Percentiles rank a stretch among this genome's conserved stretches.
Conservation (phyloP, 2,797 vertebrate genomes). For the Botia kubotai region DNA sequence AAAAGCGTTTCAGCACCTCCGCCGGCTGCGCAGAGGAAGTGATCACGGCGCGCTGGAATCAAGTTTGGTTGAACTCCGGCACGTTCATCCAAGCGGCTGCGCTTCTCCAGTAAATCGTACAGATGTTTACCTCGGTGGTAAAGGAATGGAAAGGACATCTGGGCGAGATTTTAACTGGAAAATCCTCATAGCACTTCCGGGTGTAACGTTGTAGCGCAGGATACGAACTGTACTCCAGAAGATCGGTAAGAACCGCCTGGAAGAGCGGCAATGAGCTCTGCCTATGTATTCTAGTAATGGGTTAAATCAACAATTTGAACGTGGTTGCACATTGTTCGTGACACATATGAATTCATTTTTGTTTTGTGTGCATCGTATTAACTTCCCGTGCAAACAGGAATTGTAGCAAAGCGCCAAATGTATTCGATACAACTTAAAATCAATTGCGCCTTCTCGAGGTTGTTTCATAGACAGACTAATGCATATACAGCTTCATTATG, state of each 20-base stretch:
- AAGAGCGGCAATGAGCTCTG: neutral
- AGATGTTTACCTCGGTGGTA: slow-evolving; percentile 41
- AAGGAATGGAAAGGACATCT: slow-evolving; percentile 7
- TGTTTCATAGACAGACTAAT: neutral
- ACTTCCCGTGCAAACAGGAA: neutral
- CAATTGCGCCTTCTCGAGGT: no score
- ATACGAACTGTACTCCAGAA: neutral
- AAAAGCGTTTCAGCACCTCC: slow-evolving; percentile 19
- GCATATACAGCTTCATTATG: neutral
- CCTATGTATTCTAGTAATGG: neutral
- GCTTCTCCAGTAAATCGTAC: neutral
- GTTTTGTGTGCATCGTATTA: neutral
- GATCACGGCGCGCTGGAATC: slow-evolving; percentile 12
- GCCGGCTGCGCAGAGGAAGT: slow-evolving; percentile 27
- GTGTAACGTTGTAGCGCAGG: slow-evolving; percentile 15
- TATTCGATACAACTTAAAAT: neutral
- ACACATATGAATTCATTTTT: neutral
- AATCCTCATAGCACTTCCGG: slow-evolving; percentile 42
- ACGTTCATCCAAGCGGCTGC: neutral
- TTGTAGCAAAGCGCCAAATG: neutral
- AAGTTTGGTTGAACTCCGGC: slow-evolving; percentile 57
- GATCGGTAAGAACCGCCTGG: slow-evolving; percentile 42
- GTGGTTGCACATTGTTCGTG: neutral
- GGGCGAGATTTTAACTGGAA: slow-evolving; percentile 5
- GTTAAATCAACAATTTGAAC: neutral